These are phyloP conservation scores for Enteromius radiatus DNA, from an alignment of 2,797 vertebrate genomes.

Conservation along the genomic window DNA sequence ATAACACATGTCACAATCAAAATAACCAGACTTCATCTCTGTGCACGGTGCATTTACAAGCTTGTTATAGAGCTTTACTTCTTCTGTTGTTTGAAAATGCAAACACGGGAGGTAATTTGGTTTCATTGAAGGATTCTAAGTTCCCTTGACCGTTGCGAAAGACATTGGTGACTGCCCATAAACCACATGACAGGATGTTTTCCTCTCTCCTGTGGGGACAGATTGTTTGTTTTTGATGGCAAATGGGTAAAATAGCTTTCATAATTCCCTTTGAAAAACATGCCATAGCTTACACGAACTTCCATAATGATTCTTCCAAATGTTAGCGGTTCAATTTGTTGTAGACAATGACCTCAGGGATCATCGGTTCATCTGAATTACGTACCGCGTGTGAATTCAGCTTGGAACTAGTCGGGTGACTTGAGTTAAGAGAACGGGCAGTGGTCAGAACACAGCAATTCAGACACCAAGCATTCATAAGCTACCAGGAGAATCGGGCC, in stretches of 20 bases:
- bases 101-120: constrained; percentile 47
- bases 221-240: constrained; percentile 46
- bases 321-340: constrained; percentile 74
- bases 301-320: constrained; percentile 75
- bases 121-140: constrained; percentile 41
- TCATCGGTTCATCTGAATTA: constrained; percentile 52
- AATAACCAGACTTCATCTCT: constrained; percentile 58
- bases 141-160: constrained; percentile 40
- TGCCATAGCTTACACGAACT: constrained; percentile 77
- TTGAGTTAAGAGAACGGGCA: constrained; percentile 20
- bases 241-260: constrained; percentile 56
- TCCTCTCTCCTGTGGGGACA: constrained; percentile 19
- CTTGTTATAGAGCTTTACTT: constrained; percentile 62
- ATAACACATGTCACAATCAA: constrained; percentile 59
- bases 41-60: constrained; percentile 58
- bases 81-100: constrained; percentile 42
- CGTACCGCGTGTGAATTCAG: constrained; percentile 45
- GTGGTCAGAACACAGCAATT: constrained; percentile 39
- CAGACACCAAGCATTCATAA: constrained; percentile 49
- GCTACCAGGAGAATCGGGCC: constrained; percentile 50
- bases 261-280: constrained; percentile 75
- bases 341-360: constrained; percentile 68
- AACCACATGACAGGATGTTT: constrained; percentile 30
- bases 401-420: constrained; percentile 26
- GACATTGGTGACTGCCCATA: constrained; percentile 16